Conservation (phyloP, 2,888 invertebrate species). For the Keiferia lycopersicella region DNA sequence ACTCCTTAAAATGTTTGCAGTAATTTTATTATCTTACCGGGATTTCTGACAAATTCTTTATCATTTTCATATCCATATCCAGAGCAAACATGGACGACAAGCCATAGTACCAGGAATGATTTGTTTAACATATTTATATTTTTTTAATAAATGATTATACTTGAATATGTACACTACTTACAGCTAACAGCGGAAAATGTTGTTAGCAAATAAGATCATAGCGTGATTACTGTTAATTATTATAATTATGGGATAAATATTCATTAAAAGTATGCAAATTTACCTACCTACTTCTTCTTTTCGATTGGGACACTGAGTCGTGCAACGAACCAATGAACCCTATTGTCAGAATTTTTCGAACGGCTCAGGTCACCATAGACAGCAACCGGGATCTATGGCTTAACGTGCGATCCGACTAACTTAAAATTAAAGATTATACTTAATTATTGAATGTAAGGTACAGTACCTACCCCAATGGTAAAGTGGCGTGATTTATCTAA, state of each 20-base stretch:
- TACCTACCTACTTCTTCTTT: no score
- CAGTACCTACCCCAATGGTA: no score
- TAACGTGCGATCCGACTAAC: no score
- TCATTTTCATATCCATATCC: neutral
- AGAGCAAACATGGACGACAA: neutral
- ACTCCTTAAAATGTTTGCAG: no score
- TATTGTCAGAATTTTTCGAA: no score
- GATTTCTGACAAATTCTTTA: neutral
- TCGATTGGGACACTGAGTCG: no score
- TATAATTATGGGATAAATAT: neutral
- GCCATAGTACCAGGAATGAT: neutral
- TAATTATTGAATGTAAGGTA: no score
- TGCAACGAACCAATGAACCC: no score
- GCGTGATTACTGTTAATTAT: neutral
- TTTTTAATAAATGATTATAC: neutral
- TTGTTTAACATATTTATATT: neutral
- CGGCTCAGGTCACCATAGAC: no score
- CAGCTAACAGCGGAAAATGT: neutral
- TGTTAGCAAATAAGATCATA: neutral
- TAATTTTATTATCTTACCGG: neutral
- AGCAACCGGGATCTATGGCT: no score
- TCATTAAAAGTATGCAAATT: neutral
- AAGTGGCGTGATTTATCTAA: no score
- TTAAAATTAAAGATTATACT: no score
- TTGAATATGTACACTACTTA: neutral